phyloP scores from a whole-genome alignment of 2,113 vertebrate species.

The Ceratotherium simum region DNA sequence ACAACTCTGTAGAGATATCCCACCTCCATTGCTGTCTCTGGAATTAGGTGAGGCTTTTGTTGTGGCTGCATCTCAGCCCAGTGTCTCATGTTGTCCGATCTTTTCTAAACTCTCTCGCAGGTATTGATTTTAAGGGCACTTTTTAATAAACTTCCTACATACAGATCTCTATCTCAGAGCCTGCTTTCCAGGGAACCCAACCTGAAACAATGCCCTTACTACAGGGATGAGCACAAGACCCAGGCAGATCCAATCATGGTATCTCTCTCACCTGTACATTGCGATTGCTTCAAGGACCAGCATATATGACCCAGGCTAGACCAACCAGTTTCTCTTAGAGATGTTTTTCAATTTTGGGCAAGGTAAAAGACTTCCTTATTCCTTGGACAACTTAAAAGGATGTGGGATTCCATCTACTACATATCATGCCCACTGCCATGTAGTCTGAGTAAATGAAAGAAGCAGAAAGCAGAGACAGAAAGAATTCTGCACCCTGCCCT shows the following conservation, averaged over 20 bases:
- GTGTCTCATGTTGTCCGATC: background rate
- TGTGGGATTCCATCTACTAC: background rate
- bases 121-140: background rate
- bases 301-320: background rate
- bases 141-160: background rate
- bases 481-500: background rate
- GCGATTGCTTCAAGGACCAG: background rate
- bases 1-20: background rate
- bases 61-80: background rate
- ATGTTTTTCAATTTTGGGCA: background rate
- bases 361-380: background rate
- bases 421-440: background rate
- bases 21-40: background rate
- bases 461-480: background rate
- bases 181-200: background rate
- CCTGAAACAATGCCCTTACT: background rate
- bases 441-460: constrained; percentile 8
- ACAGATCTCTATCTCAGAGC: background rate
- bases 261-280: background rate
- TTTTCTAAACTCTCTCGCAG: background rate
- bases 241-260: background rate
- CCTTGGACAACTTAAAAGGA: background rate
- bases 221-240: background rate
- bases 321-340: background rate
- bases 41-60: background rate